Percentiles rank a stretch among this genome's conserved stretches.
Evolutionary conservation across 2,888 invertebrate species (phyloP).

Genomic region (Pediacus dermestoides): DNA sequence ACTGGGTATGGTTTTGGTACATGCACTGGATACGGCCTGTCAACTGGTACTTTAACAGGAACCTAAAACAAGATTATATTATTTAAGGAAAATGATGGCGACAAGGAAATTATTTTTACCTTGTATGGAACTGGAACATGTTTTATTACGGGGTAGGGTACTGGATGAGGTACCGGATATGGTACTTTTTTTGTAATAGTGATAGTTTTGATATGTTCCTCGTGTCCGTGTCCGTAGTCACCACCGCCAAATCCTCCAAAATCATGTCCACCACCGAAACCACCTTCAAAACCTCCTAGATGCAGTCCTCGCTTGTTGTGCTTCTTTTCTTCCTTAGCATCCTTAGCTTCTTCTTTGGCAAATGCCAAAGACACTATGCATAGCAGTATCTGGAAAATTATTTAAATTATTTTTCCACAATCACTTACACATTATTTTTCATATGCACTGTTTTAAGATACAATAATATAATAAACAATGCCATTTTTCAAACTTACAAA

Average conservation of each 20-base stretch:
- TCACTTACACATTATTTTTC: too few relatives aligned
- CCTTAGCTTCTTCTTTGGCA: conserved; percentile 18
- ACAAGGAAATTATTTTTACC: conserved; percentile 29
- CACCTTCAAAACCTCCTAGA: conserved; percentile 22
- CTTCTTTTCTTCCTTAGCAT: conserved; percentile 22
- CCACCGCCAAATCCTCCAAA: conserved; percentile 21
- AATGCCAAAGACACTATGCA: conserved; percentile 12
- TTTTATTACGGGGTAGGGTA: conserved; percentile 51
- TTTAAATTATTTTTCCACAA: conserved; percentile 1
- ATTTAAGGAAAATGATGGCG: background rate
- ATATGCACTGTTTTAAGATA: too few relatives aligned
- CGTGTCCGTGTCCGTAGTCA: conserved; percentile 19
- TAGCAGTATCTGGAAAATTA: conserved; percentile 13
- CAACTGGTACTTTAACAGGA: conserved; percentile 46
- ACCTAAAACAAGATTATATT: conserved; percentile 16
- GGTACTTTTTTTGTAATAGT: conserved; percentile 41
- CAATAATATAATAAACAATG: too few relatives aligned
- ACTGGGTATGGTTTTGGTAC: conserved; percentile 49
- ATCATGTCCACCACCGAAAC: conserved; percentile 21
- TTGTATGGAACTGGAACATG: conserved; percentile 58
- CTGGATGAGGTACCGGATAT: conserved; percentile 51
- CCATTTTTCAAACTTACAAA: conserved; percentile 23
- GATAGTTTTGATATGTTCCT: conserved; percentile 33
- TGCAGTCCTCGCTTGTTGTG: conserved; percentile 30
- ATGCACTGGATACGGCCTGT: conserved; percentile 48